phyloP scores from a whole-genome alignment of 2,888 invertebrate genomes.

The Campoplex nolae region DNA sequence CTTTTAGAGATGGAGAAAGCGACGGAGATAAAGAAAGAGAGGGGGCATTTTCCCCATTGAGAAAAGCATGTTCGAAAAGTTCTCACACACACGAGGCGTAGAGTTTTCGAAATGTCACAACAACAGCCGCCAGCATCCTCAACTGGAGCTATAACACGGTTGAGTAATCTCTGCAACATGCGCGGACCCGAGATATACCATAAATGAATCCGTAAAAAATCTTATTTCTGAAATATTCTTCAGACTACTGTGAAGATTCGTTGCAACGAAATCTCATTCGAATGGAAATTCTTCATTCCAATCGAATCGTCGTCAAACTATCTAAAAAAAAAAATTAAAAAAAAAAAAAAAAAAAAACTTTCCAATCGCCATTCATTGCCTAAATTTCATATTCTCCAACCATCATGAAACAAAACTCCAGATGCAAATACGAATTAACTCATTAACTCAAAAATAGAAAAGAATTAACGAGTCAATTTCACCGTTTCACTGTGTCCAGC shows the following conservation, averaged over 20 bases:
- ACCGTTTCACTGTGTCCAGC: neutral
- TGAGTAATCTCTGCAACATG: constrained; percentile 36
- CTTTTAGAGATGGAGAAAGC: constrained; percentile 49
- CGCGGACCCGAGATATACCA: constrained; percentile 12
- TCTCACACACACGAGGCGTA: constrained; percentile 68
- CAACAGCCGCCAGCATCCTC: constrained; percentile 22
- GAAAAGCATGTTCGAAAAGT: constrained; percentile 75
- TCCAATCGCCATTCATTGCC: neutral
- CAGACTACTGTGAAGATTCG: neutral
- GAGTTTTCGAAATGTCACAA: constrained; percentile 47
- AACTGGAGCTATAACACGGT: neutral
- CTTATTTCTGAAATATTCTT: constrained; percentile 4
- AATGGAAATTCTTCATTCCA: neutral
- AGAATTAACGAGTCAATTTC: neutral
- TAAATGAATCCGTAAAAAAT: neutral
- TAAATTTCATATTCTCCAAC: neutral
- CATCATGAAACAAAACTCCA: neutral
- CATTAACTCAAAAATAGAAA: neutral
- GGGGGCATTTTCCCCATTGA: constrained; percentile 61
- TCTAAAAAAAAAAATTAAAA: too few relatives aligned
- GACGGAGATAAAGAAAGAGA: constrained; percentile 34
- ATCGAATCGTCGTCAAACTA: neutral
- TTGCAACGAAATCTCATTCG: neutral
- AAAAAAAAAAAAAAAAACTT: neutral
- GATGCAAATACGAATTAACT: neutral